Percentiles rank a stretch among this genome's conserved stretches.
Evolutionary conservation across 2,888 invertebrate genomes (phyloP).

Genomic region (Tetramorium bicarinatum): DNA sequence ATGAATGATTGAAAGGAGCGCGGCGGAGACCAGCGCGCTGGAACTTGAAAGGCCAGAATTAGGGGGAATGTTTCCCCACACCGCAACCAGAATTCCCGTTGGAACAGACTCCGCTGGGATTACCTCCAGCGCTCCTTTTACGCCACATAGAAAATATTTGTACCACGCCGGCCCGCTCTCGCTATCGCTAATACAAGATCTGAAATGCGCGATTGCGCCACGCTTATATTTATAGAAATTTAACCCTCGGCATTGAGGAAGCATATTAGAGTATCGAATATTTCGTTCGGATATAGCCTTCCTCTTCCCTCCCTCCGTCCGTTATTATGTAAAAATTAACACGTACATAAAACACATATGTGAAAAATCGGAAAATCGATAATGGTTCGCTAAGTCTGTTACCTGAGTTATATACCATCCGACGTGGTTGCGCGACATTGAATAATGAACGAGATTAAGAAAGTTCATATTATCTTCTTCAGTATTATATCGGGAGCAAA

Average conservation of each 20-base stretch:
- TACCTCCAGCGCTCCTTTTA: constrained; percentile 93
- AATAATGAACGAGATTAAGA: constrained; percentile 53
- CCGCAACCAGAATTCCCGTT: constrained; percentile 91
- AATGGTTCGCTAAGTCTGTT: constrained; percentile 5
- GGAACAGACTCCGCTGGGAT: constrained; percentile 84
- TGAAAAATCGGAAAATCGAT: constrained; percentile 29
- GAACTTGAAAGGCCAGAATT: constrained; percentile 99
- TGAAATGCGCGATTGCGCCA: constrained; percentile 33
- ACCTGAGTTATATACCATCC: constrained; percentile 9
- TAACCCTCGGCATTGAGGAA: background rate
- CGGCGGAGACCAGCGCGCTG: constrained; percentile 98
- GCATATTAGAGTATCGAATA: background rate
- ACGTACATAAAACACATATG: background rate
- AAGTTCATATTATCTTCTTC: constrained; percentile 43
- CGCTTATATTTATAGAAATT: background rate
- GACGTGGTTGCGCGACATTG: constrained; percentile 35
- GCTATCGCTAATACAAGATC: constrained; percentile 56
- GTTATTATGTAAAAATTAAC: background rate
- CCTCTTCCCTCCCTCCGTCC: background rate
- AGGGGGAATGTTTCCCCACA: constrained; percentile 96
- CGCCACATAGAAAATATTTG: constrained; percentile 97
- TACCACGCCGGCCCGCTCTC: constrained; percentile 92
- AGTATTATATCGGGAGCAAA: constrained; percentile 39
- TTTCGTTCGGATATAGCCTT: background rate
- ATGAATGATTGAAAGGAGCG: constrained; percentile 93